A percentile compares a stretch with the other conserved stretches of the same genome.
Evolutionary conservation across 2,797 vertebrate genomes (phyloP).

Genomic region (Mycteria americana): DNA sequence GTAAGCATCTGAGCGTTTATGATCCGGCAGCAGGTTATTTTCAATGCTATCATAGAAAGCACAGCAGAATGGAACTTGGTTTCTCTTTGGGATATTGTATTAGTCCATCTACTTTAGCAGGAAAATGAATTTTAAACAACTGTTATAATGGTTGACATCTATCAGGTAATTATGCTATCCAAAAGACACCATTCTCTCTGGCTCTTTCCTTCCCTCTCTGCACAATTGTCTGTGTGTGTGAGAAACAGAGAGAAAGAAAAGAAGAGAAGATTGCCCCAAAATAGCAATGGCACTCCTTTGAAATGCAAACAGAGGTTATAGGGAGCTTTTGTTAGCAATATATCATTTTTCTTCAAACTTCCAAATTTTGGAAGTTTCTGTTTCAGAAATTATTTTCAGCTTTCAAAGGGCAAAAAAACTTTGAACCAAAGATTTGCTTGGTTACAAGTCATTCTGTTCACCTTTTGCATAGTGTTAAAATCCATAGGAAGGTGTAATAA

Average conservation of each 20-base stretch:
- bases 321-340: background rate
- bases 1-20: background rate
- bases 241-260: background rate
- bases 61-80: background rate
- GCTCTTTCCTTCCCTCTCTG: background rate
- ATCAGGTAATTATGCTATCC: background rate
- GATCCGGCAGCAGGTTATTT: background rate
- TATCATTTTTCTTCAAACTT: background rate
- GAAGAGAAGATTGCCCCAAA: background rate
- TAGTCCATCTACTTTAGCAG: background rate
- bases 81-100: background rate
- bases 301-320: background rate
- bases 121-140: background rate
- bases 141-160: background rate
- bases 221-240: background rate
- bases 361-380: background rate
- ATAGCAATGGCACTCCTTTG: background rate
- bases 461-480: slow-evolving; percentile 20
- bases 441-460: slow-evolving; percentile 22
- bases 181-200: background rate
- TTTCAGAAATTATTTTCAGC: background rate
- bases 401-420: slow-evolving; percentile 6
- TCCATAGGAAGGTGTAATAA: background rate
- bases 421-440: background rate
- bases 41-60: background rate